phyloP scores from a whole-genome alignment of 2,113 vertebrate species.

The Rhinoderma darwinii region DNA sequence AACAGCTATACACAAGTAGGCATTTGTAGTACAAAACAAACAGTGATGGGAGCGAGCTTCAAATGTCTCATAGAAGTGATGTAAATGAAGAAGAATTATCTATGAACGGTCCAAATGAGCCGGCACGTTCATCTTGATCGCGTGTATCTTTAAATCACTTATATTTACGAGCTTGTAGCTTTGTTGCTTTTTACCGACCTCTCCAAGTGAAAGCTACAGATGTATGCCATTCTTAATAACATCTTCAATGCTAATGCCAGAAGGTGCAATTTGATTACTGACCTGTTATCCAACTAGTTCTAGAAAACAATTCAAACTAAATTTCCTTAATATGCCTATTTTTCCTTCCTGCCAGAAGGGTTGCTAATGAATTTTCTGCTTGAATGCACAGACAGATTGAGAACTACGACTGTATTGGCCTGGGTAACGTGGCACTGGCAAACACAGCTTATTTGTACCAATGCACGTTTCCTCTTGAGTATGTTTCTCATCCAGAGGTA shows the following conservation, averaged over 20 bases:
- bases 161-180: constrained; percentile 57
- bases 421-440: constrained; percentile 71
- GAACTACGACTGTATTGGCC: constrained; percentile 68
- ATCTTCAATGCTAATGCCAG: constrained; percentile 68
- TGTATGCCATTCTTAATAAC: constrained; percentile 64
- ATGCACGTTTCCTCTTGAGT: constrained; percentile 76
- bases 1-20: constrained; percentile 29
- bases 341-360: constrained; percentile 73
- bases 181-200: constrained; percentile 57
- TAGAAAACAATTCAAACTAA: constrained; percentile 72
- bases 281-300: constrained; percentile 71
- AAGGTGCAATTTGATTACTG: constrained; percentile 69
- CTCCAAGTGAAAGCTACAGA: constrained; percentile 62
- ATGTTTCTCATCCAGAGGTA: constrained; percentile 71
- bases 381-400: constrained; percentile 80
- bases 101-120: constrained; percentile 4
- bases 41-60: not conserved
- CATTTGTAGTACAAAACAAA: constrained; percentile 29
- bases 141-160: constrained; percentile 43
- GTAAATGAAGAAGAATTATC: constrained; percentile 33
- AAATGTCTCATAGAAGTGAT: not conserved
- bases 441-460: constrained; percentile 71
- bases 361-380: constrained; percentile 81
- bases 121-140: not conserved
- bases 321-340: constrained; percentile 74